Evolutionary conservation across 1,140 invertebrate species (phyloP).

Genomic region (Drosophila leontia): DNA sequence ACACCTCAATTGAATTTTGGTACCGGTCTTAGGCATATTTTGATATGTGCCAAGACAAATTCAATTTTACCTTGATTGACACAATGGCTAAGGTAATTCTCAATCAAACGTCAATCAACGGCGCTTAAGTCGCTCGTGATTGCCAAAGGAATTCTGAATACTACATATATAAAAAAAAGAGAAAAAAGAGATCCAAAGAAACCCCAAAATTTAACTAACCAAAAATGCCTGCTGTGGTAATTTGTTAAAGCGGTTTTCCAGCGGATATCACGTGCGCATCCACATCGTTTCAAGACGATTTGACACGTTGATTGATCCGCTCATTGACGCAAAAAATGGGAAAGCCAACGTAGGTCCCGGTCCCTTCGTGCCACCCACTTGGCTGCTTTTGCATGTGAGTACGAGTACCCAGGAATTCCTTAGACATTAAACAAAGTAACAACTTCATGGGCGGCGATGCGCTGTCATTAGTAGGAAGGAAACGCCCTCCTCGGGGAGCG

Average conservation of each 20-base stretch:
- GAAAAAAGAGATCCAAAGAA: not conserved
- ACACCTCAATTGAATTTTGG: slow-evolving; percentile 73
- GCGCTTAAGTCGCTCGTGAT: slow-evolving; percentile 67
- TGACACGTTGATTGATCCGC: slow-evolving; percentile 80
- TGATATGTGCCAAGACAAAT: slow-evolving; percentile 69
- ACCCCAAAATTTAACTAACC: slow-evolving; percentile 67
- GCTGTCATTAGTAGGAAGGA: slow-evolving; percentile 58
- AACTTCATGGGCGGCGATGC: slow-evolving; percentile 61
- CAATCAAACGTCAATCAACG: slow-evolving; percentile 76
- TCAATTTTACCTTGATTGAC: slow-evolving; percentile 64
- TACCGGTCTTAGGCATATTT: slow-evolving; percentile 57
- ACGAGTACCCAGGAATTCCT: slow-evolving; percentile 41
- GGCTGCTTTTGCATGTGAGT: slow-evolving; percentile 54
- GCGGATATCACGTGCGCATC: slow-evolving; percentile 73
- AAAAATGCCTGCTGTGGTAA: slow-evolving; percentile 67
- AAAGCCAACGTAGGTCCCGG: slow-evolving; percentile 45
- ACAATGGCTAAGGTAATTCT: slow-evolving; percentile 77
- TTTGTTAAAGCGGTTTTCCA: slow-evolving; percentile 74
- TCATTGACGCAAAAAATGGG: slow-evolving; percentile 76
- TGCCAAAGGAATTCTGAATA: slow-evolving; percentile 62
- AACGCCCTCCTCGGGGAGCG: slow-evolving; percentile 54
- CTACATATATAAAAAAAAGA: not conserved
- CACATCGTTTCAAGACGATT: slow-evolving; percentile 70
- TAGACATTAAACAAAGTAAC: slow-evolving; percentile 75
- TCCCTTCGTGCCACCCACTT: slow-evolving; percentile 14